A percentile compares a stretch with the other conserved stretches of the same genome.
Conservation (phyloP, 2,113 vertebrate species). For the Spermophilus dauricus region DNA sequence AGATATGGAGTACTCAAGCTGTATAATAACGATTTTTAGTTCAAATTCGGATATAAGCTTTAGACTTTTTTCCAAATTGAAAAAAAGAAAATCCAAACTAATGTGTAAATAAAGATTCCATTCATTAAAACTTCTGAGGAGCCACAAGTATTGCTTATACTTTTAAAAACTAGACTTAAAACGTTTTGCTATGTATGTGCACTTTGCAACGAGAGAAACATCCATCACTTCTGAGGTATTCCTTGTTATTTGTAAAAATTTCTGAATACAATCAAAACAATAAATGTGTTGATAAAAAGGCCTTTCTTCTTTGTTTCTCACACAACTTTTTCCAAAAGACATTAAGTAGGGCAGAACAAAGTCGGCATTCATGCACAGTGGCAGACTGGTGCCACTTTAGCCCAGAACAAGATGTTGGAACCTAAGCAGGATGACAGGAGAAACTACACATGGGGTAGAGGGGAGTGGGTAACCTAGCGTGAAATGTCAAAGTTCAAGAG, state of each 20-base stretch:
- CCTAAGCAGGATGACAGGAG: neutral
- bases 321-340: slow-evolving; percentile 36
- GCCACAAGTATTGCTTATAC: neutral
- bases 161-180: slow-evolving; percentile 43
- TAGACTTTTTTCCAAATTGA: slow-evolving; percentile 4
- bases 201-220: slow-evolving; percentile 10
- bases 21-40: slow-evolving; percentile 32
- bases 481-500: neutral
- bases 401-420: neutral
- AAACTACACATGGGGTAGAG: neutral
- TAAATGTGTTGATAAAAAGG: neutral
- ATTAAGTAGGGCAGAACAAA: neutral
- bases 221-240: slow-evolving; percentile 34
- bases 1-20: neutral
- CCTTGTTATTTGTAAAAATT: neutral
- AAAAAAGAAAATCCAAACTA: neutral
- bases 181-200: slow-evolving; percentile 41
- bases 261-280: slow-evolving; percentile 29
- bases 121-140: slow-evolving; percentile 31
- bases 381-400: neutral
- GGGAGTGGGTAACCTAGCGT: neutral
- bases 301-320: neutral
- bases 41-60: slow-evolving; percentile 9
- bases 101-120: slow-evolving; percentile 27
- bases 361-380: neutral